Evolutionary conservation across 2,113 vertebrate species (phyloP).

Genomic region (Calypte anna): DNA sequence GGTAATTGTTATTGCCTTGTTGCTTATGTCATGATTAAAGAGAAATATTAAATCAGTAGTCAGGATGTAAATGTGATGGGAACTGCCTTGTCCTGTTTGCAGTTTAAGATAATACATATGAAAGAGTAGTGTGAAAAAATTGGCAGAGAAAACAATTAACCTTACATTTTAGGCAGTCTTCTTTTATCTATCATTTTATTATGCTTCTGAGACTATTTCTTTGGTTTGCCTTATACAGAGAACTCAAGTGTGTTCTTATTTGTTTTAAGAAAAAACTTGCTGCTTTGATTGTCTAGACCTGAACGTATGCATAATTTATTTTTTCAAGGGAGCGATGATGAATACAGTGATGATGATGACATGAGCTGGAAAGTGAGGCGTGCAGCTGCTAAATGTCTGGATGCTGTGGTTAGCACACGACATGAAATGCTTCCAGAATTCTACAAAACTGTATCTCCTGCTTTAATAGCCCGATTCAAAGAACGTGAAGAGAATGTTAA

Average conservation of each 20-base stretch:
- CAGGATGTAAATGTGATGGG: not conserved
- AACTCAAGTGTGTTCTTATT: not conserved
- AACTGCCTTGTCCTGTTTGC: not conserved
- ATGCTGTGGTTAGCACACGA: conserved; percentile 96
- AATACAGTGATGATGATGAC: conserved; percentile 98
- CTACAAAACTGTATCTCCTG: conserved; percentile 96
- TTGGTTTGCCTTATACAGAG: not conserved
- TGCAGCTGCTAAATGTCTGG: conserved; percentile 95
- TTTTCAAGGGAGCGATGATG: conserved; percentile 92
- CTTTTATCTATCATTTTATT: not conserved
- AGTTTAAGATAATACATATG: not conserved
- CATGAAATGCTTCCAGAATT: conserved; percentile 99
- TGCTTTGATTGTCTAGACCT: conserved; percentile 24
- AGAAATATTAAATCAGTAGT: not conserved
- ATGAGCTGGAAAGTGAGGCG: conserved; percentile 99
- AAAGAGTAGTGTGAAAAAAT: not conserved
- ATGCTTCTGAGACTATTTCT: not conserved
- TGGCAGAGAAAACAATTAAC: not conserved
- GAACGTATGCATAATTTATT: conserved; percentile 40
- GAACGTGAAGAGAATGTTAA: conserved; percentile 98
- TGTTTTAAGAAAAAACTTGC: not conserved
- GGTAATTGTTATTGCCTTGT: not conserved
- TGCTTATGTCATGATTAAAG: not conserved
- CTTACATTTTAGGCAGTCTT: not conserved
- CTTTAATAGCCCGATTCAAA: conserved; percentile 96